phyloP scores from a whole-genome alignment of 2,888 invertebrate species.

The Nephrotoma appendiculata region DNA sequence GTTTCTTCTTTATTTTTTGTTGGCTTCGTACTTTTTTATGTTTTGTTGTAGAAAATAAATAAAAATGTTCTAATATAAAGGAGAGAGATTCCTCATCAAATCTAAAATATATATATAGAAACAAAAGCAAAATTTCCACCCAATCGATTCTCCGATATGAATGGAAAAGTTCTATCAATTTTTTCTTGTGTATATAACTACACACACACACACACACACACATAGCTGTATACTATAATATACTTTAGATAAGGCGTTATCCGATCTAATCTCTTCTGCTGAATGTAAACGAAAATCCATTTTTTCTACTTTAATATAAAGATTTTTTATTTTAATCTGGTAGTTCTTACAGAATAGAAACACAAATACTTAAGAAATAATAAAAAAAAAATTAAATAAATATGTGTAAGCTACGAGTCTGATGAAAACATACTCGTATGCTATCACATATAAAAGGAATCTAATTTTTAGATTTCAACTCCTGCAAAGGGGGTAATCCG shows the following conservation, averaged over 20 bases:
- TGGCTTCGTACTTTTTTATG: neutral
- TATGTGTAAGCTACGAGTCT: neutral
- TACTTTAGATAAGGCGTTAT: neutral
- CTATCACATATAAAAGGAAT: neutral
- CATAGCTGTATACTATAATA: neutral
- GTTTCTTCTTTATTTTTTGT: neutral
- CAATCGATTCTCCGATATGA: neutral
- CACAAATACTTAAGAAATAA: neutral
- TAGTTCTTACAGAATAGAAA: neutral
- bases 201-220: neutral
- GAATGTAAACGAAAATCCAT: neutral
- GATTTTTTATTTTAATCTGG: neutral
- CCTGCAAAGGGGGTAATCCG: neutral
- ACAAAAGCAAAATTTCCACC: neutral
- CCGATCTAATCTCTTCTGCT: neutral
- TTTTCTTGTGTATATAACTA: neutral
- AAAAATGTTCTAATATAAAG: neutral
- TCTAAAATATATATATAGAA: neutral
- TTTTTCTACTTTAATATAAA: neutral
- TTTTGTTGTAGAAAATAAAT: neutral
- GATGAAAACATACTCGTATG: neutral
- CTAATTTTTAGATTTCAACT: neutral
- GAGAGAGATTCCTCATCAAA: neutral
- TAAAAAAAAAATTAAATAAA: neutral
- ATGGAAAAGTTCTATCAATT: neutral